Conservation (phyloP, 30 jellyfish, hydroid and myxozoan species). For the Aurelia coerulea region DNA sequence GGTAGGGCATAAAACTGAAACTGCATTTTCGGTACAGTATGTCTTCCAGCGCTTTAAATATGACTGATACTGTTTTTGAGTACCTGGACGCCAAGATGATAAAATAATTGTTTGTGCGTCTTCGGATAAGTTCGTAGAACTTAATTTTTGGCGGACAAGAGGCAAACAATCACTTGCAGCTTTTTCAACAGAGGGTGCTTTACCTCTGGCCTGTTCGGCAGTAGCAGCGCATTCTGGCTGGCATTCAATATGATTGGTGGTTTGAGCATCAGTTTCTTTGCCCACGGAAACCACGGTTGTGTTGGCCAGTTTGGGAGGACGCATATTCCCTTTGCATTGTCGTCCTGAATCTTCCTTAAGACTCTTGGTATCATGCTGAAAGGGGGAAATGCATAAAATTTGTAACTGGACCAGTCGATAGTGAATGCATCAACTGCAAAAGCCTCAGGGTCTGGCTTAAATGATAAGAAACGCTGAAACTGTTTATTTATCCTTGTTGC, state of each 20-base stretch:
- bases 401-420: conserved; percentile 5
- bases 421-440: conserved; percentile 45
- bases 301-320: no score
- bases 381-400: conserved; percentile 46
- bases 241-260: conserved; percentile 3
- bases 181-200: conserved; percentile 31
- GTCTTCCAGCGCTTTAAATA: not conserved
- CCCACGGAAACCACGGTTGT: no score
- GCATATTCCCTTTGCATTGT: no score
- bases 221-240: conserved; percentile 6
- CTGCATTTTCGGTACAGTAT: conserved; percentile 4
- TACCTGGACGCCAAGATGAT: conserved; percentile 55
- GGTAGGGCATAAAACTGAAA: not conserved
- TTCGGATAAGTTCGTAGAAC: not conserved
- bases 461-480: not conserved
- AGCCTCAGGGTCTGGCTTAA: conserved; percentile 45
- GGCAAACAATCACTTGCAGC: conserved; percentile 26
- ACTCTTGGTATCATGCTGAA: no score
- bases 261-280: no score
- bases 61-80: conserved; percentile 35
- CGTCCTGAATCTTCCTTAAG: no score
- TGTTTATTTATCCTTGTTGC: conserved; percentile 38
- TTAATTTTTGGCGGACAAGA: conserved; percentile 38
- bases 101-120: conserved; percentile 1
- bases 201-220: conserved; percentile 33